Percentiles rank a stretch among this genome's conserved stretches.
Conservation (phyloP, 2,888 invertebrate genomes). For the Timandra comae region DNA sequence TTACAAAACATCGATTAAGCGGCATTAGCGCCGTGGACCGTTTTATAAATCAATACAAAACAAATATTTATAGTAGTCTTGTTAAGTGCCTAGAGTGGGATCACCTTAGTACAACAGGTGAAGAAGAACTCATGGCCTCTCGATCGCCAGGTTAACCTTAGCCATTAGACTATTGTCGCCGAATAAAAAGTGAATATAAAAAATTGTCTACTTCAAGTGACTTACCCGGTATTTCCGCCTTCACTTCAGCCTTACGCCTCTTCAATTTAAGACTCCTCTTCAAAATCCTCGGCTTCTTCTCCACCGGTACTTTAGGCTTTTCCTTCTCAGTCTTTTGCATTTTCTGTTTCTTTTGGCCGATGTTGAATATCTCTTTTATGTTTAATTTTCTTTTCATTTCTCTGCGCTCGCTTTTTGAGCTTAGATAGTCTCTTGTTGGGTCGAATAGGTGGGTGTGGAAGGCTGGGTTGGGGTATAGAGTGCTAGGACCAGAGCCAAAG, state of each 20-base stretch:
- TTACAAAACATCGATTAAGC: no score
- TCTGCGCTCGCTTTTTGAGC: constrained; percentile 82
- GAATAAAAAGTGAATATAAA: background rate
- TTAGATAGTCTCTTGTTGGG: constrained; percentile 64
- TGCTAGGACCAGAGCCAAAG: constrained; percentile 36
- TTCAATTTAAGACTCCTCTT: constrained; percentile 26
- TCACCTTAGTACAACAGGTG: no score
- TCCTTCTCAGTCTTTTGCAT: constrained; percentile 30
- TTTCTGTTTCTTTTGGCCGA: constrained; percentile 65
- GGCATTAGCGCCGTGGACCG: no score
- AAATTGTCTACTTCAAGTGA: no score
- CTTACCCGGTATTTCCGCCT: constrained; percentile 47
- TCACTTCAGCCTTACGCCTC: constrained; percentile 12
- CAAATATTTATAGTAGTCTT: no score
- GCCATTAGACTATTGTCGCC: background rate
- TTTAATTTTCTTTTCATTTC: constrained; percentile 83
- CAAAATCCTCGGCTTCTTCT: constrained; percentile 44
- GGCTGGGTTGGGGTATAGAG: constrained; percentile 26
- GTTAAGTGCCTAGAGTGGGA: no score
- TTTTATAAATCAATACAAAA: no score
- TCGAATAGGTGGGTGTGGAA: constrained; percentile 69
- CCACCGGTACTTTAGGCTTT: constrained; percentile 24
- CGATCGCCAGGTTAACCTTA: no score
- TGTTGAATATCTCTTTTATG: constrained; percentile 81
- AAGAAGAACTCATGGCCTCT: no score